Conservation (phyloP, 2,113 vertebrate genomes). For the Charina bottae region DNA sequence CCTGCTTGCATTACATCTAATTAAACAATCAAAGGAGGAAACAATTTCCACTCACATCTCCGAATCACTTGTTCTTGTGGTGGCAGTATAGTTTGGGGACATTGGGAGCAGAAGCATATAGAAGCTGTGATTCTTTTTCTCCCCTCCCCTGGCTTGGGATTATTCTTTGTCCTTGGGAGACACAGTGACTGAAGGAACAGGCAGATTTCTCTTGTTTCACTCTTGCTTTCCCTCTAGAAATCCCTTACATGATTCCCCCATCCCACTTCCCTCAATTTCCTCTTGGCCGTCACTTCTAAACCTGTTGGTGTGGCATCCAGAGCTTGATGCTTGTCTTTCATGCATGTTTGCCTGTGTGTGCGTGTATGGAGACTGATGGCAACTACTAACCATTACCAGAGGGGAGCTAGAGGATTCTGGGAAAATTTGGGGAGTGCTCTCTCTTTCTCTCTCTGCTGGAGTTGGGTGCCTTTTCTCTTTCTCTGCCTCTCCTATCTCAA, state of each 20-base stretch:
- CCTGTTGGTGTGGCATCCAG: background rate
- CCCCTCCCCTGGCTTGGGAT: conserved; percentile 25
- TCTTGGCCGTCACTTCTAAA: background rate
- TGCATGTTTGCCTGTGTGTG: conserved; percentile 8
- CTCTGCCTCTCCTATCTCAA: conserved; percentile 41
- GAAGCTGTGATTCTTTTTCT: conserved; percentile 56
- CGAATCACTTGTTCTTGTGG: conserved; percentile 47
- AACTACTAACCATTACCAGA: conserved; percentile 52
- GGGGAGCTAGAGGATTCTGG: conserved; percentile 46
- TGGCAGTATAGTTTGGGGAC: conserved; percentile 57
- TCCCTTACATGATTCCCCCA: conserved; percentile 44
- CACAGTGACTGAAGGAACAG: conserved; percentile 14
- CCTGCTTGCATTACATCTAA: conserved; percentile 33
- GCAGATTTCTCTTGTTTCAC: background rate
- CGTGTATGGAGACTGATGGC: conserved; percentile 30
- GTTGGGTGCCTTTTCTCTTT: conserved; percentile 55
- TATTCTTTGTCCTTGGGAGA: conserved; percentile 48
- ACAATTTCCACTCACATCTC: background rate
- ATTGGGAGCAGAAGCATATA: conserved; percentile 36
- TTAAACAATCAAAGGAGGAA: background rate
- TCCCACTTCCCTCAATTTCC: conserved; percentile 37
- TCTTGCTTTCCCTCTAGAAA: background rate
- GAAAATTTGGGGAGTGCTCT: conserved; percentile 20
- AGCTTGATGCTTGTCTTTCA: conserved; percentile 52
- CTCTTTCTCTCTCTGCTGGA: conserved; percentile 44